These are phyloP conservation scores for Molanna angustata DNA, from an alignment of 2,888 invertebrate species.

Conservation along the genomic window DNA sequence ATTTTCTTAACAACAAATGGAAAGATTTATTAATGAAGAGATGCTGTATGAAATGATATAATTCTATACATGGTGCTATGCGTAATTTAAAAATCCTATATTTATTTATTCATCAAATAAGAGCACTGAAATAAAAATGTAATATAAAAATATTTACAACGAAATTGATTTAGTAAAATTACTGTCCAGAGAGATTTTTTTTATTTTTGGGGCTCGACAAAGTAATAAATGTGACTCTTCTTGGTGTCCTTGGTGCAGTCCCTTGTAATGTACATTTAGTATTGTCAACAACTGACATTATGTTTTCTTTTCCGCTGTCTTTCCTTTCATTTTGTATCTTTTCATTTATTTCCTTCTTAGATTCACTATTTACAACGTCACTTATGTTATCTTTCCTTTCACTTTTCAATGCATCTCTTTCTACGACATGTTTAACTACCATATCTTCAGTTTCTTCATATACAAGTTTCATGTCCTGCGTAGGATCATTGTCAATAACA, in stretches of 20 bases:
- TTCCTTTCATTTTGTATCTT: no score
- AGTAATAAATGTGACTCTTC: conserved; percentile 72
- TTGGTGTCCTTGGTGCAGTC: conserved; percentile 55
- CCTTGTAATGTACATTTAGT: no score
- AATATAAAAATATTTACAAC: no score
- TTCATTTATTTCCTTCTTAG: neutral
- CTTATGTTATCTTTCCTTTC: conserved; percentile 9
- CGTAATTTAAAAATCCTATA: no score
- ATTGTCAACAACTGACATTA: neutral
- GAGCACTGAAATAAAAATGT: no score
- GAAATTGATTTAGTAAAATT: no score
- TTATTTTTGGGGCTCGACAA: conserved; percentile 74
- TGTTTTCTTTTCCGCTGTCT: neutral
- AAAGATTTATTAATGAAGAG: no score
- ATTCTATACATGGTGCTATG: no score
- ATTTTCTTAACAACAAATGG: no score
- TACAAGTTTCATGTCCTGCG: conserved; percentile 59
- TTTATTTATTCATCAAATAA: no score
- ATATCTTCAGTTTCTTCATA: conserved; percentile 52
- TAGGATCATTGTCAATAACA: conserved; percentile 44
- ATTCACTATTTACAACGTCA: conserved; percentile 10
- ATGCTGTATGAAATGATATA: no score
- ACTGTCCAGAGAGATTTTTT: conserved; percentile 46
- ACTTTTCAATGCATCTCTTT: conserved; percentile 24
- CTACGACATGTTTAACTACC: conserved; percentile 35